Percentiles rank a stretch among this genome's conserved stretches.
Evolutionary conservation across 2,888 invertebrate species (phyloP).

Genomic region (Craniophora ligustri): DNA sequence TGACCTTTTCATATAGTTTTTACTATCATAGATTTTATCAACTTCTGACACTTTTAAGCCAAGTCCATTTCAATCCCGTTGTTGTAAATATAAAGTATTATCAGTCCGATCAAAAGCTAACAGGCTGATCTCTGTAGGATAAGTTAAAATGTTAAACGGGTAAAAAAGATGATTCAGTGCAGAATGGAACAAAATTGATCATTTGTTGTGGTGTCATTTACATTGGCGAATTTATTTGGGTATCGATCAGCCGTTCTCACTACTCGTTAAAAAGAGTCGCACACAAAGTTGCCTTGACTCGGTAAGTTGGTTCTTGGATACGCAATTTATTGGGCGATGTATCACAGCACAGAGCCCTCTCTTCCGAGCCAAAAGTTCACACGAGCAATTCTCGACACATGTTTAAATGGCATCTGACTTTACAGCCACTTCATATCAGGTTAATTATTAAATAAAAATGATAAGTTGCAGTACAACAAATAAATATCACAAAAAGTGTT

Average conservation of each 20-base stretch:
- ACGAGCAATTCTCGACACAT: conserved; percentile 52
- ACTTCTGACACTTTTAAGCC: conserved; percentile 21
- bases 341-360: conserved; percentile 65
- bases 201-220: conserved; percentile 65
- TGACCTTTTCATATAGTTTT: conserved; percentile 34
- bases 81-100: conserved; percentile 14
- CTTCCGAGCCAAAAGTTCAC: conserved; percentile 61
- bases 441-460: not conserved
- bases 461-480: not conserved
- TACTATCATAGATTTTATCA: conserved; percentile 32
- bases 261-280: conserved; percentile 59
- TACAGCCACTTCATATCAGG: not conserved
- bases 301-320: conserved; percentile 61
- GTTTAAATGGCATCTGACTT: not conserved
- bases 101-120: conserved; percentile 20
- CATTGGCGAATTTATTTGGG: conserved; percentile 68
- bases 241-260: conserved; percentile 69
- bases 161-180: conserved; percentile 49
- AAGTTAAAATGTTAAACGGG: conserved; percentile 24
- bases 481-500: conserved; percentile 4
- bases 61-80: conserved; percentile 1
- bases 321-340: conserved; percentile 72
- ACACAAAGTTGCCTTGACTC: conserved; percentile 64
- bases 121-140: conserved; percentile 6
- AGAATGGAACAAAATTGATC: conserved; percentile 60